Percentiles rank a stretch among this genome's conserved stretches.
These are phyloP conservation scores for Conistra vaccinii DNA, from an alignment of 2,888 invertebrate genomes.

Conservation along the genomic window DNA sequence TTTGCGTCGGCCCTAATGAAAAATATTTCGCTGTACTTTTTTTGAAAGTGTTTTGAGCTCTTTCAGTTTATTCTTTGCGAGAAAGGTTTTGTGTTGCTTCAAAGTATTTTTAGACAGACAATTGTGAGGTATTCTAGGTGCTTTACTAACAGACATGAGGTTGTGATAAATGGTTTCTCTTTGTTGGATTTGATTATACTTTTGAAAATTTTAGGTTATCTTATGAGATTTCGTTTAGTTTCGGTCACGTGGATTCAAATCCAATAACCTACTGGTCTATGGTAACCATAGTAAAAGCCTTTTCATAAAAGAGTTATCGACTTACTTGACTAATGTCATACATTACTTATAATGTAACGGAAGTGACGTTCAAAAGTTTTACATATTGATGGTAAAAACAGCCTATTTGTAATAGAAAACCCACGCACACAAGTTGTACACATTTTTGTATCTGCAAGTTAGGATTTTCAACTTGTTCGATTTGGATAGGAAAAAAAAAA, in stretches of 20 bases:
- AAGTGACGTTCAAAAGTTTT: conserved; percentile 29
- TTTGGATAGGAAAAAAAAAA: conserved; percentile 73
- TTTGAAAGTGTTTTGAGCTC: conserved; percentile 76
- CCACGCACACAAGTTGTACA: conserved; percentile 23
- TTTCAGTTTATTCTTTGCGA: conserved; percentile 58
- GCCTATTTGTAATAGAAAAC: conserved; percentile 29
- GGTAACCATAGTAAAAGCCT: neutral
- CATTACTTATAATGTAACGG: neutral
- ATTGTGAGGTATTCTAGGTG: conserved; percentile 53
- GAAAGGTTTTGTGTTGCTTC: conserved; percentile 50
- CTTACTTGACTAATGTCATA: neutral
- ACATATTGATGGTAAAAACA: conserved; percentile 4
- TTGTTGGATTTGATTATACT: conserved; percentile 1
- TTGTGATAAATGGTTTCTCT: conserved; percentile 1
- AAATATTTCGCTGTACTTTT: conserved; percentile 86
- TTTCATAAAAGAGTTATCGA: neutral
- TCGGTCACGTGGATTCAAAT: neutral
- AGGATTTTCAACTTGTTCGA: conserved; percentile 67
- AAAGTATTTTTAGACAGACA: conserved; percentile 39
- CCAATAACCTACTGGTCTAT: neutral
- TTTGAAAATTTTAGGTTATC: neutral
- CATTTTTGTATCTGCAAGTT: conserved; percentile 47
- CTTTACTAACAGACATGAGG: conserved; percentile 15
- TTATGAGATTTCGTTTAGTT: neutral
- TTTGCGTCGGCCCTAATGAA: conserved; percentile 85